phyloP scores from a whole-genome alignment of 2,888 invertebrate genomes.

The Phortica okadai region DNA sequence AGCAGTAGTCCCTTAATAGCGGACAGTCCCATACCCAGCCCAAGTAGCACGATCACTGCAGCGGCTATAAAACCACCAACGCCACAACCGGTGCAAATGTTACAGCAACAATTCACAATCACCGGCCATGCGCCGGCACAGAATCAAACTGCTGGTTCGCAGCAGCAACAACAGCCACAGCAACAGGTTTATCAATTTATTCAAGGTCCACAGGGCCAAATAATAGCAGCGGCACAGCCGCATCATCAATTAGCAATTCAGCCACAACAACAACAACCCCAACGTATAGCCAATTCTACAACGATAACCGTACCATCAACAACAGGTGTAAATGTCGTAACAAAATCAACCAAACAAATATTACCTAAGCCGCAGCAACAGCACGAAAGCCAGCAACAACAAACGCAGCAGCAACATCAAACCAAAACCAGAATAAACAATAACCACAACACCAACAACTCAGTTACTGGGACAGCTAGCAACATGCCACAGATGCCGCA shows the following conservation, averaged over 20 bases:
- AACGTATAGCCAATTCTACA: slow-evolving; percentile 63
- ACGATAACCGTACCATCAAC: slow-evolving; percentile 53
- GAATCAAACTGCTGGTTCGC: slow-evolving; percentile 34
- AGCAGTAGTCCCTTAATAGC: slow-evolving; percentile 76
- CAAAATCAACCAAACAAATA: slow-evolving; percentile 77
- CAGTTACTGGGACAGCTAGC: slow-evolving; percentile 29
- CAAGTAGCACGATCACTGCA: slow-evolving; percentile 70
- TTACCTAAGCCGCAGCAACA: slow-evolving; percentile 79
- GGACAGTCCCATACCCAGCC: slow-evolving; percentile 76
- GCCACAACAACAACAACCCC: slow-evolving; percentile 51
- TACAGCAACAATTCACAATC: slow-evolving; percentile 73
- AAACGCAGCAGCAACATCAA: slow-evolving; percentile 54
- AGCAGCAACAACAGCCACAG: slow-evolving; percentile 61
- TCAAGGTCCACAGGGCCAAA: slow-evolving; percentile 72
- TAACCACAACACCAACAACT: slow-evolving; percentile 43
- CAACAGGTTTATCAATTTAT: slow-evolving; percentile 73
- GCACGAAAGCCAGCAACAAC: slow-evolving; percentile 45
- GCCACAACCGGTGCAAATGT: slow-evolving; percentile 74
- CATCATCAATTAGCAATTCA: slow-evolving; percentile 36
- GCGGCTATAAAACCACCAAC: slow-evolving; percentile 75
- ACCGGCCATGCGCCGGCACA: slow-evolving; percentile 53
- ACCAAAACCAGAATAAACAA: slow-evolving; percentile 47
- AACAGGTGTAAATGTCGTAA: slow-evolving; percentile 48
- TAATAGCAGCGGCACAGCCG: slow-evolving; percentile 60
- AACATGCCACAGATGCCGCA: slow-evolving; percentile 63